Evolutionary conservation across 2,113 vertebrate species (phyloP).

Genomic region (Centropristis striata): DNA sequence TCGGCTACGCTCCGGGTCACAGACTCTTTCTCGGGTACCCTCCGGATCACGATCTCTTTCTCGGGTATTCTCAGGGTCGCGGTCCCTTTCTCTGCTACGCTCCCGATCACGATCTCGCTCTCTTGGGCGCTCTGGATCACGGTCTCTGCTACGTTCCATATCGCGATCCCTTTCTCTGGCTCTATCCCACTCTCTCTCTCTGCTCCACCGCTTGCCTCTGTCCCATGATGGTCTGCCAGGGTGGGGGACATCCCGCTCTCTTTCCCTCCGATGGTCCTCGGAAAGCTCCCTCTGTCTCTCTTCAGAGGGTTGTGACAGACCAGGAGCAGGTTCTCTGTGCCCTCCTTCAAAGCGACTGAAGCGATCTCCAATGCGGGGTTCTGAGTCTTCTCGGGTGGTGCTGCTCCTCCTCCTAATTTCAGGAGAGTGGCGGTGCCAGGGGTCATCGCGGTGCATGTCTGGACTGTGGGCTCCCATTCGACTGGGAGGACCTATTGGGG

Average conservation of each 20-base stretch:
- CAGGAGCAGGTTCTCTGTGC: constrained; percentile 78
- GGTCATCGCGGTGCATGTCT: constrained; percentile 86
- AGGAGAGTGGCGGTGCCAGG: constrained; percentile 85
- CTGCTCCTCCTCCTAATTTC: constrained; percentile 89
- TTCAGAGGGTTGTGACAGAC: constrained; percentile 81
- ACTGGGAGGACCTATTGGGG: constrained; percentile 75
- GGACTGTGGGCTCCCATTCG: constrained; percentile 86
- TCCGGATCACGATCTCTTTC: constrained; percentile 15
- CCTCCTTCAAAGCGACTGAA: constrained; percentile 89
- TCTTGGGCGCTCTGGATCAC: constrained; percentile 57
- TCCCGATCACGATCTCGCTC: constrained; percentile 71
- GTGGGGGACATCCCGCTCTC: constrained; percentile 81
- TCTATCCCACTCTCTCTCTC: constrained; percentile 85
- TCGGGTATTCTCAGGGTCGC: constrained; percentile 4
- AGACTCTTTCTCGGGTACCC: constrained; percentile 68
- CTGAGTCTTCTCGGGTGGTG: constrained; percentile 79
- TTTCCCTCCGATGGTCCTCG: constrained; percentile 88
- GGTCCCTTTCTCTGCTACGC: constrained; percentile 55
- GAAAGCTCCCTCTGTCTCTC: constrained; percentile 85
- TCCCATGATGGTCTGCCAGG: constrained; percentile 83
- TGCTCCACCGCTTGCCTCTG: constrained; percentile 85
- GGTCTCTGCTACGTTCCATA: constrained; percentile 58
- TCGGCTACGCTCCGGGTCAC: constrained; percentile 59
- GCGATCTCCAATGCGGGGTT: constrained; percentile 82
- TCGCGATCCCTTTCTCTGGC: constrained; percentile 80